A percentile compares a stretch with the other conserved stretches of the same genome.
These are phyloP conservation scores for Takifugu ocellatus DNA, from an alignment of 2,797 vertebrate genomes.

Conservation along the genomic window DNA sequence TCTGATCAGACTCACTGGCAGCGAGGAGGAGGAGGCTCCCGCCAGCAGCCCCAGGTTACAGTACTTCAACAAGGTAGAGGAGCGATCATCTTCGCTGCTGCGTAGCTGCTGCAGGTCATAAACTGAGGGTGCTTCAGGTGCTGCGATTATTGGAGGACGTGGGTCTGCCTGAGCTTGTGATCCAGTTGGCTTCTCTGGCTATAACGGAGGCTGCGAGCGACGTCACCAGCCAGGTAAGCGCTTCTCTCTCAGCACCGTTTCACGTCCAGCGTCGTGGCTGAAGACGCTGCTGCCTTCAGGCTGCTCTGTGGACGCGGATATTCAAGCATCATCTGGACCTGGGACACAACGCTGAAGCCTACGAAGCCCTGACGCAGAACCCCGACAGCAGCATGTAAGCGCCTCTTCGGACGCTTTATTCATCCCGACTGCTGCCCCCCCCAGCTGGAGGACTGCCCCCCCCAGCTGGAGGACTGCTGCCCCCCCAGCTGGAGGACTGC, in stretches of 20 bases:
- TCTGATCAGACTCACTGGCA: conserved; percentile 80
- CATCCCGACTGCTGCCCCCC: background rate
- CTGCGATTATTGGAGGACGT: conserved; percentile 87
- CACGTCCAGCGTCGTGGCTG: too few species aligned
- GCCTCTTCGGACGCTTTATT: background rate
- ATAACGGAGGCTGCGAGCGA: conserved; percentile 83
- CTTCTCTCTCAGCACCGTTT: too few species aligned
- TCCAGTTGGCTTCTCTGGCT: conserved; percentile 84
- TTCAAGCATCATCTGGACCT: conserved; percentile 97
- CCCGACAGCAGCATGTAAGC: conserved; percentile 88
- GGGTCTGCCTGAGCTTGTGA: conserved; percentile 87
- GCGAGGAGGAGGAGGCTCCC: conserved; percentile 78
- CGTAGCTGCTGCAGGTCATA: background rate
- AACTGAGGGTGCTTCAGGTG: conserved; percentile 70
- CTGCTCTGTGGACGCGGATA: conserved; percentile 90
- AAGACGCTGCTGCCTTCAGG: conserved; percentile 65
- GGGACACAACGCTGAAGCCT: conserved; percentile 90
- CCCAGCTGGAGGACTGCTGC: too few species aligned
- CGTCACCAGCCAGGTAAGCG: conserved; percentile 83
- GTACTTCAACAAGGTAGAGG: conserved; percentile 87
- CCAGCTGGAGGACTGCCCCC: too few species aligned
- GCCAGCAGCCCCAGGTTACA: conserved; percentile 78
- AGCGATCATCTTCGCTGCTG: background rate
- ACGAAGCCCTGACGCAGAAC: conserved; percentile 90
- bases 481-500: too few species aligned